These are phyloP conservation scores for Scomberomorus guttatus DNA, from an alignment of 2,797 vertebrate species.

Conservation along the genomic window DNA sequence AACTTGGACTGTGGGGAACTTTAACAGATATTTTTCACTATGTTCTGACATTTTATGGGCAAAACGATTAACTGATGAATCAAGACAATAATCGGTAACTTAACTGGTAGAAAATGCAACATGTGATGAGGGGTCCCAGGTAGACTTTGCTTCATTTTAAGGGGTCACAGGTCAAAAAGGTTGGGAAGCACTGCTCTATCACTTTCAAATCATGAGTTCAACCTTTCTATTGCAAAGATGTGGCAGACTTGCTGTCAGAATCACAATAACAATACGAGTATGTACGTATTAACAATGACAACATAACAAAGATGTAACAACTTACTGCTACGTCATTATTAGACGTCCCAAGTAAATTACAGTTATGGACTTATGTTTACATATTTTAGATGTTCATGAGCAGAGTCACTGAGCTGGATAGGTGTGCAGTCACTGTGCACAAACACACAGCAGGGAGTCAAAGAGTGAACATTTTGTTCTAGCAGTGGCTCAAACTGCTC, in stretches of 20 bases:
- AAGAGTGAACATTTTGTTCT: conserved; percentile 42
- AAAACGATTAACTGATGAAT: too few relatives aligned
- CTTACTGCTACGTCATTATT: background rate
- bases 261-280: background rate
- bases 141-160: too few relatives aligned
- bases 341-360: background rate
- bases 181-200: too few relatives aligned
- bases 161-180: too few relatives aligned
- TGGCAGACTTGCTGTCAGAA: background rate
- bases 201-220: too few relatives aligned
- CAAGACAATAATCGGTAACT: too few relatives aligned
- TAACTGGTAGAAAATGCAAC: too few relatives aligned
- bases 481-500: background rate
- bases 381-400: background rate
- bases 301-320: too few relatives aligned
- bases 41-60: too few relatives aligned
- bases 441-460: conserved; percentile 34
- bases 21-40: too few relatives aligned
- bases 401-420: background rate
- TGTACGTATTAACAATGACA: background rate
- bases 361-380: background rate
- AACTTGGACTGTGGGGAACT: too few relatives aligned
- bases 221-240: background rate
- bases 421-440: background rate
- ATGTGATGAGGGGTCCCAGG: too few relatives aligned